Evolutionary conservation across 2,888 invertebrate genomes (phyloP), one percentile per base, ranked within the genome.

Genomic region (Vesta saturnalis): DNA sequence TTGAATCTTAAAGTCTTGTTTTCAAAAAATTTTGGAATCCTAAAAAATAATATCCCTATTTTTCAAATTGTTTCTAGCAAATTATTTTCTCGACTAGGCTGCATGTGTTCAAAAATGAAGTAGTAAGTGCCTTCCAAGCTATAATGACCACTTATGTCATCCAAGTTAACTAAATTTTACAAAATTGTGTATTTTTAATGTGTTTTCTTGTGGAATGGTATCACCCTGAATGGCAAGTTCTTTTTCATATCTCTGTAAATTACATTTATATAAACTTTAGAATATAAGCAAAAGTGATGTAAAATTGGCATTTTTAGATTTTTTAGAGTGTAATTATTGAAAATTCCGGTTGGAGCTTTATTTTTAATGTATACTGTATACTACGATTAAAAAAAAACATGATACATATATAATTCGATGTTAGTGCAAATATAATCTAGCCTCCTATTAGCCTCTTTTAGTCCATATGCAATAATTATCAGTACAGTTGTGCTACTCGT

Each of bases 71-170:
- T 30, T 64, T 71, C 64, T 54, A 66, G 58, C 65, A 59, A 72
- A 78, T 79, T 71, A 71, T 67, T 76, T 80, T 74, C 59, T 86
- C 86, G 87, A 88, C 86, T 89, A 89, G 89, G 89, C 89, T 89
- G 83, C 76, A 89, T 91, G 90, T 91, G 90, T 91, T 91, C 90
- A 90, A 89, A 90, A 86, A 86, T 84, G 86, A 89, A 87, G 91
- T 91, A 91, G 91, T 89, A 91, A 92, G 91, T 92, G 92, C 92
- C 92, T 92, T 92, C 90, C 90, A 91, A 87, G 87, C 86, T 88
- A 87, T 49, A 39, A 49, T 89, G 89, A 88, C 87, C 88, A 88
- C 82, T 83, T 83, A 82, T 82, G 83, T 83, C 83, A 83, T 83
- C 80, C 79, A 79, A 80, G 77, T 80, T 80, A 60, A 79, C 79